Base-by-base conservation (phyloP, 2,113 vertebrate species). In the Oryzias woworae region DNA sequence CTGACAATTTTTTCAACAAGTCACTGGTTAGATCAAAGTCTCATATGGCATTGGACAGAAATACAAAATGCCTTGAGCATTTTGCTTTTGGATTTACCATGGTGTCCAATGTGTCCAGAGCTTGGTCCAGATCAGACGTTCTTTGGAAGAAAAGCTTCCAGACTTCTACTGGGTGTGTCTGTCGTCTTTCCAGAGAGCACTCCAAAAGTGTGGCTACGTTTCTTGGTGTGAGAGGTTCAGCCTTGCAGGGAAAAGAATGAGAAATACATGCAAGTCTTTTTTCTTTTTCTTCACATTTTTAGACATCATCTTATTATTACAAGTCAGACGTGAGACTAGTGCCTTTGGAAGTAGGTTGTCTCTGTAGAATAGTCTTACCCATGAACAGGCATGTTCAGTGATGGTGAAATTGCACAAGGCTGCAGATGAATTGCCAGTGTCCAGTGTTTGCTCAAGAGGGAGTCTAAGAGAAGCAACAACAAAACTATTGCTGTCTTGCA, bases 101-200 rank as follows among this genome's bases (percentile, higher is more conserved):
- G 56, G 1, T 50, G n/a, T 73, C 58, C 16, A 64, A 69, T 18
- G 4, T 15, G 22, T 18, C 46, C 15, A 89, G 76, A 46, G 84
- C 82, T 22, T 57, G 53, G 28, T 75, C 65, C n/a, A 89, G 53
- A 23, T 28, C 59, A 3, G 73, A 49, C 1, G 70, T n/a, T 62
- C 69, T 89, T 61, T 68, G 66, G 53, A 88, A 58, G 18, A 85
- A 62, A 13, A 85, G 77, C 67, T 85, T 83, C 83, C 81, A 89
- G 28, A 57, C 52, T 55, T 55, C 75, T 18, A 62, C 61, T 0
- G 68, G 6, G 46, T 78, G 69, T 47, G 10, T 48, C 10, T 0
- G 17, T 26, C 48, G 46, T 46, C 41, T 55, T 23, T 63, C 1
- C 41, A 61, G 7, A 22, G 80, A 69, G 66, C 84, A 88, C 13